phyloP scores from a whole-genome alignment of 92 coral and sea anemone species.

The Parazoanthus atlanticus region DNA sequence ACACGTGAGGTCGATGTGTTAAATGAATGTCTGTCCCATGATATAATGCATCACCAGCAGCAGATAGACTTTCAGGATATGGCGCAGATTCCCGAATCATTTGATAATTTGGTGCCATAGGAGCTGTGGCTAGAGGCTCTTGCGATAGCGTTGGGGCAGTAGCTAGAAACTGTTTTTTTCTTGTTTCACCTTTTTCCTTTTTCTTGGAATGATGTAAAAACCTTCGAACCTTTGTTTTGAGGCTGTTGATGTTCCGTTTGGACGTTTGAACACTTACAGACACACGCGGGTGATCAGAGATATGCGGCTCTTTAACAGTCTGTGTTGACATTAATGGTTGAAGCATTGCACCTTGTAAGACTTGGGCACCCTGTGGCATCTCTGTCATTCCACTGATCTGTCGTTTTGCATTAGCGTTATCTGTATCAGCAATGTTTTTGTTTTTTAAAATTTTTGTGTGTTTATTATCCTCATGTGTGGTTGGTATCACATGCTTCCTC shows the following conservation, averaged over 20 bases:
- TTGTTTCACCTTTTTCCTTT: conserved; percentile 9
- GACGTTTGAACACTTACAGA: not conserved
- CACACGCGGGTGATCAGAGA: not conserved
- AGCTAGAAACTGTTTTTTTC: conserved; percentile 19
- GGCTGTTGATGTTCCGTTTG: not conserved
- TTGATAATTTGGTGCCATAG: not conserved
- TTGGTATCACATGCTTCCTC: conserved; percentile 65
- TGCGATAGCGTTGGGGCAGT: not conserved
- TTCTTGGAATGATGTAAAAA: not conserved
- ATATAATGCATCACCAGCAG: not conserved
- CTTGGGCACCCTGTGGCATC: conserved; percentile 44
- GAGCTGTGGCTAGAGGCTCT: not conserved
- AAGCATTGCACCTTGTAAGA: conserved; percentile 6
- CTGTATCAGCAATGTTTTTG: not conserved
- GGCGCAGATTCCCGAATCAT: not conserved
- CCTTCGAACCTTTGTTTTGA: not conserved
- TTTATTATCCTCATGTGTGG: not conserved
- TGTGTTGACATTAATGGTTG: not conserved
- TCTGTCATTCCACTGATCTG: conserved; percentile 70
- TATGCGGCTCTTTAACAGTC: not conserved
- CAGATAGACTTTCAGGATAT: not conserved
- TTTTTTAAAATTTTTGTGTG: not conserved
- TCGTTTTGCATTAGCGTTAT: conserved; percentile 37
- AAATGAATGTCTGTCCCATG: not conserved
- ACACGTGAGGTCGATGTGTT: conserved; percentile 15